Evolutionary conservation across 2,888 invertebrate genomes (phyloP), one percentile per base, ranked within the genome.

Genomic region (Scelioninae gen. 1): DNA sequence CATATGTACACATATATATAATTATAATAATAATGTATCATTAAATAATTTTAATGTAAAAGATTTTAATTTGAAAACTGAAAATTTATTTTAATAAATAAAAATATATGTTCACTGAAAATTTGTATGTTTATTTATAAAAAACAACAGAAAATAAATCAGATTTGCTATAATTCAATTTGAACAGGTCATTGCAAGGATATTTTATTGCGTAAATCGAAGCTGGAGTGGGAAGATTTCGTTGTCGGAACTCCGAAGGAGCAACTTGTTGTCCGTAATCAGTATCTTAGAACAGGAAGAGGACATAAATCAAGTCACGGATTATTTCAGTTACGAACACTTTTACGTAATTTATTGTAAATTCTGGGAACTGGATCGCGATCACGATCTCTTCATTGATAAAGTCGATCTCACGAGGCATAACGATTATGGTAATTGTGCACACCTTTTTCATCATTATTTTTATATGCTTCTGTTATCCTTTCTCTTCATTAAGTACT

Each of bases 281-380:
- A 95, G 96, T 85, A 93, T 97, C 75, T 93, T 99, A 78, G 98
- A 99, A 92, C 97, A 98, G 88, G 98, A 99, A 92, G 98, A 98
- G 90, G 99, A 99, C 92, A 99, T 99, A 90, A 99, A 99, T 93
- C 97, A 98, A 93, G 96, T 96, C 86, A 96, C 96, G 88, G 96
- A 96, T 90, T 96, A 95, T 91, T 96, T 96, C 94, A 99, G 99
- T 92, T 99, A 99, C 93, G 99, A 99, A 93, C 99, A 99, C 94
- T 99, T 99, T 93, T 99, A 99, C 94, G 99, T 99, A 82, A 99
- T 99, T 92, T 99, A 99, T 93, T 99, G 99, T 94, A 99, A 99
- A 93, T 99, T 99, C 93, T 99, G 99, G 99, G 99, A 99, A 93
- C 93, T 99, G 91, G 99, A 99, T 93, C 95, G 97, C 84, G 99